These are phyloP conservation scores for Dasysyrphus albostriatus DNA, from an alignment of 2,888 invertebrate species.

Conservation along the genomic window DNA sequence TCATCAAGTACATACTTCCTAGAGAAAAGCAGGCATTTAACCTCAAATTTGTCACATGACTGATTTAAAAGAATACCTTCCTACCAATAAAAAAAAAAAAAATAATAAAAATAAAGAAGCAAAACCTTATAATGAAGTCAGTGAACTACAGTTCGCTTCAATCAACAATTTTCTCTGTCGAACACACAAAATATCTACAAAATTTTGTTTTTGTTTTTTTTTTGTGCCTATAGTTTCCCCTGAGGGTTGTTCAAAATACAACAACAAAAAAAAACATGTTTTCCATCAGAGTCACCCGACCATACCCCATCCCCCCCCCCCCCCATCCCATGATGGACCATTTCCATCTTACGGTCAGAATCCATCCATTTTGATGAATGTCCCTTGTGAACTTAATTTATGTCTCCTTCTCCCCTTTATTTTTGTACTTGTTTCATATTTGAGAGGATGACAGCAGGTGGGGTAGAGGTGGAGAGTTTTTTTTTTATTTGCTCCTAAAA, in stretches of 20 bases:
- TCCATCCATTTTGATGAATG: conserved; percentile 70
- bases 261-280: not conserved
- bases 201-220: not conserved
- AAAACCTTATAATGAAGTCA: conserved; percentile 40
- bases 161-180: conserved; percentile 47
- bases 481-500: conserved; percentile 37
- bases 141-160: conserved; percentile 59
- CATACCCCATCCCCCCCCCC: not conserved
- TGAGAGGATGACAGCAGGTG: not conserved
- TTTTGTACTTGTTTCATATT: not conserved
- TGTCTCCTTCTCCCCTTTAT: conserved; percentile 36
- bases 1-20: conserved; percentile 20
- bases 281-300: conserved; percentile 15
- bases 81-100: not conserved
- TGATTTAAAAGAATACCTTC: conserved; percentile 27
- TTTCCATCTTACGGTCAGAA: conserved; percentile 52
- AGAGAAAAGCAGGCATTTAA: conserved; percentile 24
- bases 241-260: conserved; percentile 18
- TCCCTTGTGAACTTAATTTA: conserved; percentile 69
- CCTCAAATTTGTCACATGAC: conserved; percentile 44
- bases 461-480: not conserved
- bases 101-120: not conserved
- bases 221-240: conserved; percentile 6
- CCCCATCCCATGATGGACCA: conserved; percentile 4
- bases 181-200: conserved; percentile 16